Percentiles rank a stretch among this genome's conserved stretches.
Evolutionary conservation across 2,888 invertebrate species (phyloP).

Genomic region (Pterostichus niger): DNA sequence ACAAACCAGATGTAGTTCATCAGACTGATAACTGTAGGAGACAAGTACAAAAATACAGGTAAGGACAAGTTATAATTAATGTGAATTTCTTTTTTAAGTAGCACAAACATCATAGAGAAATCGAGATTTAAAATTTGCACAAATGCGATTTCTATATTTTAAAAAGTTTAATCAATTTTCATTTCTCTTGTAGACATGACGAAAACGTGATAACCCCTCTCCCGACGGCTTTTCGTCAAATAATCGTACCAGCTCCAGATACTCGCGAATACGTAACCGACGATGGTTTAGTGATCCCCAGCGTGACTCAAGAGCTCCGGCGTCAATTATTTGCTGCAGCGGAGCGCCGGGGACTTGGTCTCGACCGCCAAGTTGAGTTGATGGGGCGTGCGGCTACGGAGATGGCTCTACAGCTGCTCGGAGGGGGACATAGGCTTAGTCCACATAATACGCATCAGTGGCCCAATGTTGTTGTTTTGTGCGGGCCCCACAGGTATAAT

Average conservation of each 20-base stretch:
- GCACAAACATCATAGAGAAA: conserved; percentile 20
- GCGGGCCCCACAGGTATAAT: conserved; percentile 82
- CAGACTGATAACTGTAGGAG: conserved; percentile 76
- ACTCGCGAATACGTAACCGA: conserved; percentile 87
- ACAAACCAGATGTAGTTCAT: conserved; percentile 82
- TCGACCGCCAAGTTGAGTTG: conserved; percentile 85
- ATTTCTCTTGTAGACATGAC: conserved; percentile 83
- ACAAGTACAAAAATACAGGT: conserved; percentile 75
- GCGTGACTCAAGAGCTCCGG: conserved; percentile 84
- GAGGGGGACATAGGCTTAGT: conserved; percentile 90
- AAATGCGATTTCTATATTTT: not conserved
- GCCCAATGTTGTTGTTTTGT: conserved; percentile 89
- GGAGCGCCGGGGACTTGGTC: conserved; percentile 83
- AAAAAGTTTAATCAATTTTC: not conserved
- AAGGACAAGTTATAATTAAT: conserved; percentile 48
- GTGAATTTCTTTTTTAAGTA: conserved; percentile 14
- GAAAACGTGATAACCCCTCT: conserved; percentile 88
- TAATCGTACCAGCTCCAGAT: conserved; percentile 84
- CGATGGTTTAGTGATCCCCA: conserved; percentile 89
- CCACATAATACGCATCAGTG: conserved; percentile 93
- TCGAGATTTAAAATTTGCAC: not conserved
- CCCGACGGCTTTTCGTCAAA: conserved; percentile 84
- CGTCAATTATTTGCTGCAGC: conserved; percentile 84
- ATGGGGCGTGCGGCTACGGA: conserved; percentile 92
- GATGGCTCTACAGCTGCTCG: conserved; percentile 89